Base-by-base conservation (phyloP, 1,140 invertebrate species). In the Nymphalis io region DNA sequence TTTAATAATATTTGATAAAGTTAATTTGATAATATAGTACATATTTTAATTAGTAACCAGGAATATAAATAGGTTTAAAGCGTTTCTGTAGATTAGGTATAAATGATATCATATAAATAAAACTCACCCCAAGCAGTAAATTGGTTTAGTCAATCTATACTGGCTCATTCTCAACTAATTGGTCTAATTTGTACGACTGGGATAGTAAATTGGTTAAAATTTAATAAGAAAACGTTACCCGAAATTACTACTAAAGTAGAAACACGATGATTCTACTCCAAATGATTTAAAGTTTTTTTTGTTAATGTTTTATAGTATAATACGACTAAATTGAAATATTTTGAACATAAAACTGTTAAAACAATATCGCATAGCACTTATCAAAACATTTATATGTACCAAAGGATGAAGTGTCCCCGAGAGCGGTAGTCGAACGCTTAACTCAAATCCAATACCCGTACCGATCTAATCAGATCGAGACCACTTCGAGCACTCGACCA, bases 401-500 rank as follows among this genome's bases (percentile, higher is more conserved):
- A 65, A 57, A 65, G 12, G n/a, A 18, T 44, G 40, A 42, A 65
- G 51, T 20, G 62, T 55, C 40, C 51, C 51, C 15, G 39, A 57
- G 62, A 65, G 51, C 57, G 62, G 62, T 55, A 68, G 58, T 57
- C 60, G 61, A 60, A 62, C 61, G 62, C 20, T 76, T 74, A 72
- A 75, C 76, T 78, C 75, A 74, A 83, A 83, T 77, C 76, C 72
- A 81, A 82, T 81, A 77, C 75, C 67, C 61, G 53, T 68, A 73
- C 66, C 74, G 71, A 81, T 84, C 79, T 81, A 87, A 87, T 87
- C 81, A 81, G 68, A 74, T 70, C 58, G 48, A 73, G 68, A 44
- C 68, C 67, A 76, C 72, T 74, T 70, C 65, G 74, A 74, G 51
- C 75, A 78, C 80, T 84, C 71, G 67, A 60, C 78, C 73, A 72